Percentiles rank a stretch among this genome's conserved stretches.
phyloP scores from a whole-genome alignment of 1,140 invertebrate species.

The Neuroterus valhalla region DNA sequence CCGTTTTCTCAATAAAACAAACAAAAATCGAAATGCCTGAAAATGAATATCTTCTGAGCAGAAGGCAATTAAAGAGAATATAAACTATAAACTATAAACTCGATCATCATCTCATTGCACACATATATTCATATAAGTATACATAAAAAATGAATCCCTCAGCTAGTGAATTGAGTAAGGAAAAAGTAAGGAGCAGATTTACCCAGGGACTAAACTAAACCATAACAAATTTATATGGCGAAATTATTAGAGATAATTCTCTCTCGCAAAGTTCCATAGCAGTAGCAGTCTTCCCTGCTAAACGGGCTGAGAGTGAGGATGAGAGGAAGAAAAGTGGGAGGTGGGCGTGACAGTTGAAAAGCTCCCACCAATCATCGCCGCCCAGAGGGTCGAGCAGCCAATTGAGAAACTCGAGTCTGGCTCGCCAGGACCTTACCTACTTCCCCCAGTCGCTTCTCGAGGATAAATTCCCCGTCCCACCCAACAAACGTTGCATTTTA shows the following conservation, averaged over 20 bases:
- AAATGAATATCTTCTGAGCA: no score
- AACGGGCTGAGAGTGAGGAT: background rate
- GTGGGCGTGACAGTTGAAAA: background rate
- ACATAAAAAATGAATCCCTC: background rate
- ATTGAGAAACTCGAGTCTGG: background rate
- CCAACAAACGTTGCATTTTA: background rate
- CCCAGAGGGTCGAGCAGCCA: background rate
- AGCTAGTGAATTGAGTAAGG: background rate
- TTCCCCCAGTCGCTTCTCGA: background rate
- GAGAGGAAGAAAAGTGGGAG: background rate
- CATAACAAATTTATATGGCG: conserved; percentile 49
- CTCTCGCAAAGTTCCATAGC: conserved; percentile 31
- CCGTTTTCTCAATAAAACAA: no score
- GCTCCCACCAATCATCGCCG: background rate
- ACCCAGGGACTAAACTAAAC: conserved; percentile 17
- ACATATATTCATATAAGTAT: conserved; percentile 3
- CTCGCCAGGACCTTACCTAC: background rate
- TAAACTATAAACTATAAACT: background rate
- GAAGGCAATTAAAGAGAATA: no score
- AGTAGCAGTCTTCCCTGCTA: background rate
- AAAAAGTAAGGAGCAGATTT: conserved; percentile 12
- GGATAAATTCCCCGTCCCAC: background rate
- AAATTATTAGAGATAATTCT: conserved; percentile 53
- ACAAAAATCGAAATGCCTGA: no score
- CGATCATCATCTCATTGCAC: background rate